Evolutionary conservation across 2,797 vertebrate genomes (phyloP), one percentile per base, ranked within the genome.

Genomic region (Urosaurus nigricauda): DNA sequence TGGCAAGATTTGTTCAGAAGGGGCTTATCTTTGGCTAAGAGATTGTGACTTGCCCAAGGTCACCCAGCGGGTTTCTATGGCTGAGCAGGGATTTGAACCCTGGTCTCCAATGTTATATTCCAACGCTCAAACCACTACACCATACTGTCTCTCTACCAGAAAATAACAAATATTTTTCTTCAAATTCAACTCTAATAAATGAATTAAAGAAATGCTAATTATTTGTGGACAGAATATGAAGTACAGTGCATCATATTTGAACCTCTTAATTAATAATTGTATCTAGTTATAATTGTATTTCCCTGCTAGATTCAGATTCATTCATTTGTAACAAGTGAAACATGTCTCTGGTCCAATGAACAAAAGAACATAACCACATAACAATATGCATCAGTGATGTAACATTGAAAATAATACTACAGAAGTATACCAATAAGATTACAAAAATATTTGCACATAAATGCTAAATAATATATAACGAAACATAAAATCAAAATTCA

Each of bases 401-500:
- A 0, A 78, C 71, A 58, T 84, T 83, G 11, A 32, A 9, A 51
- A 82, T 0, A 83, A 56, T 35, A 0, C 56, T 40, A 1, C 0
- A 13, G 0, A 78, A 88, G 32, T 0, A 21, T 73, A 85, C 1
- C 56, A 83, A 0, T 26, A 70, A 37, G 21, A 79, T 68, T 21
- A 70, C 53, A 24, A 63, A 58, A 2, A n/a, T 56, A 73, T 73
- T 92, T 24, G 5, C 16, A 0, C 1, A 90, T 19, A 79, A 83
- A n/a, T 85, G 79, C 0, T 21, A 90, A 70, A 53, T 60, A 91
- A 7, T 90, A 89, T 70, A 84, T 92, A 87, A 94, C 32, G 89
- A 79, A 1, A 95, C 85, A 82, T 75, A 92, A 90, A 94, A 93
- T 65, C 80, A 93, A 91, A 94, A 92, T 92, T 95, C 91, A 90